Conservation (phyloP, 2,888 invertebrate genomes). For the Xanthostigma xanthostigma region DNA sequence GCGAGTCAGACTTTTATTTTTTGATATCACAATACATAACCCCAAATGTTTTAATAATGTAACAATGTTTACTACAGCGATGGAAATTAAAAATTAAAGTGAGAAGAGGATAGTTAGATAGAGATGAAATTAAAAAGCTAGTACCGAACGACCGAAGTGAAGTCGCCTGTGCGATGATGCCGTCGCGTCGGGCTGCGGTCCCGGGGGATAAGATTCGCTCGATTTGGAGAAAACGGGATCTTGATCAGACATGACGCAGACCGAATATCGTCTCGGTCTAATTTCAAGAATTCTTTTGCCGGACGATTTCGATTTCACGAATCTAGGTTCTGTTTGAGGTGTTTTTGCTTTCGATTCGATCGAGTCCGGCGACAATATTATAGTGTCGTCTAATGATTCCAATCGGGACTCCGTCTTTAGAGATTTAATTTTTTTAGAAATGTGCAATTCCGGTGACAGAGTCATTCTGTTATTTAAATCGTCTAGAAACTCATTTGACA, state of each 20-base stretch:
- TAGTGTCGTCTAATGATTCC: too few relatives aligned
- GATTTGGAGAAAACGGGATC: neutral
- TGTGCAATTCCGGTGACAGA: too few relatives aligned
- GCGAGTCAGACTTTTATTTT: too few relatives aligned
- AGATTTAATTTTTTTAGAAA: too few relatives aligned
- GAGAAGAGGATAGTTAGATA: too few relatives aligned
- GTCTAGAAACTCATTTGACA: too few relatives aligned
- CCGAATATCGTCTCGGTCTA: constrained; percentile 1
- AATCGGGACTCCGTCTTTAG: too few relatives aligned
- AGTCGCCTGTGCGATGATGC: neutral
- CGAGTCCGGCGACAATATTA: neutral
- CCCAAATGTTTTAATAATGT: too few relatives aligned
- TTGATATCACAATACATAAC: too few relatives aligned
- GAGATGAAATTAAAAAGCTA: constrained; percentile 1
- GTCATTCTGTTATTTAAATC: too few relatives aligned
- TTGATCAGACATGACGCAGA: neutral
- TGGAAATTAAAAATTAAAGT: too few relatives aligned
- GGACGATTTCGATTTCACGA: neutral
- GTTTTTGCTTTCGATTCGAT: neutral
- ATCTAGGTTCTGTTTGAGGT: neutral
- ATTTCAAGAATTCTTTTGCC: neutral
- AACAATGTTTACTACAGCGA: too few relatives aligned
- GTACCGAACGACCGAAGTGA: constrained; percentile 2
- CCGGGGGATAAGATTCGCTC: neutral
- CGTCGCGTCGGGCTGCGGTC: constrained; percentile 1